These are phyloP conservation scores for Patella caerulea DNA, from an alignment of 2,888 invertebrate species.

Conservation along the genomic window DNA sequence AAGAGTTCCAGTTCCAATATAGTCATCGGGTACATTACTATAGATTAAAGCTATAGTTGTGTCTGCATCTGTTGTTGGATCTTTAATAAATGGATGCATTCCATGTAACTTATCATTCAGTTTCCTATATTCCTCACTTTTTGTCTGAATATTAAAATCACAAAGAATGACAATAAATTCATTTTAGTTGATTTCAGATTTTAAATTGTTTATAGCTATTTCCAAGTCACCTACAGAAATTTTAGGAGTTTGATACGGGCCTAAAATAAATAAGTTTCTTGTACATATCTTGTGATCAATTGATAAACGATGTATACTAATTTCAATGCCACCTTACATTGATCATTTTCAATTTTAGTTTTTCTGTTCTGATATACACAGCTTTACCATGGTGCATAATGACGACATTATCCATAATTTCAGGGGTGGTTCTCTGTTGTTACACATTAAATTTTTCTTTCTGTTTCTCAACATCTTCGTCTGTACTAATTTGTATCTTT, in stretches of 20 bases:
- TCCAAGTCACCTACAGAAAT: neutral
- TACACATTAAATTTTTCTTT: neutral
- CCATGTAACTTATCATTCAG: neutral
- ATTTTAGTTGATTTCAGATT: neutral
- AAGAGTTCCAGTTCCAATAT: neutral
- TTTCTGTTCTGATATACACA: neutral
- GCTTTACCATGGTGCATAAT: neutral
- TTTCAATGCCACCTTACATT: neutral
- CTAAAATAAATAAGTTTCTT: neutral
- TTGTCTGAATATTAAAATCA: conserved; percentile 3
- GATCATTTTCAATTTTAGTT: neutral
- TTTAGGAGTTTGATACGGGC: neutral
- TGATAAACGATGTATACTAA: neutral
- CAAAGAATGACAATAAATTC: neutral
- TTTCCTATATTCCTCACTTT: neutral
- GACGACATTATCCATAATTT: neutral
- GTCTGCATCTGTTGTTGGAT: neutral
- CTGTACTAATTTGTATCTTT: conserved; percentile 16
- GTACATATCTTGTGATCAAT: neutral
- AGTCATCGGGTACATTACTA: neutral
- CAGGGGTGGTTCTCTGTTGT: neutral
- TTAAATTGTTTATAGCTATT: neutral
- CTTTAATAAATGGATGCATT: neutral
- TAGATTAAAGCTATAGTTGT: neutral
- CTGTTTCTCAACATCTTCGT: conserved; percentile 17